These are phyloP conservation scores for Apoda limacodes DNA, from an alignment of 2,888 invertebrate species.

Conservation along the genomic window DNA sequence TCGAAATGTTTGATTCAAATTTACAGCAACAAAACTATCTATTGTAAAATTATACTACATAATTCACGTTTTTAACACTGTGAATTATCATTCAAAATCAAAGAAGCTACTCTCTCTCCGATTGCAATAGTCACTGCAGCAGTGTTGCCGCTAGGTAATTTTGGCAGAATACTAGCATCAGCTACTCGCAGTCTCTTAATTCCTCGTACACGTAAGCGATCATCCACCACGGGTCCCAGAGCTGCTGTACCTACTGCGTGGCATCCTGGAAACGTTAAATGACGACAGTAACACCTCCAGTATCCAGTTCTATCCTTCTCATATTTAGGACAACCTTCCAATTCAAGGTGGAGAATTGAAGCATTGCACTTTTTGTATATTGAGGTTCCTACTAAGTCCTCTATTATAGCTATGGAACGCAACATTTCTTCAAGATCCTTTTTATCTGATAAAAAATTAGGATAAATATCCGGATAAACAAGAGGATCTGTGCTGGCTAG, in stretches of 20 bases:
- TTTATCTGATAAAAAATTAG: constrained; percentile 36
- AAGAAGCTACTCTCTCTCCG: constrained; percentile 36
- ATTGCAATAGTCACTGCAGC: constrained; percentile 34
- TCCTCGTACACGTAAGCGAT: constrained; percentile 31
- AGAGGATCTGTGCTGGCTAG: too few relatives aligned
- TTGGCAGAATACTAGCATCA: constrained; percentile 33
- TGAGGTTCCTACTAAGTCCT: constrained; percentile 25
- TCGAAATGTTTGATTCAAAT: too few relatives aligned
- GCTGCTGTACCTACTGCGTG: constrained; percentile 39
- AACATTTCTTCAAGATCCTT: too few relatives aligned
- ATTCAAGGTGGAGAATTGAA: constrained; percentile 22
- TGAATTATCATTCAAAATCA: too few relatives aligned
- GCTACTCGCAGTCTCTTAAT: constrained; percentile 32
- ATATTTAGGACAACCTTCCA: constrained; percentile 36
- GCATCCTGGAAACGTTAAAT: constrained; percentile 33
- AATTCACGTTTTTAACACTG: too few relatives aligned
- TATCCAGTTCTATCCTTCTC: too few relatives aligned
- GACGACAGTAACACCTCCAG: constrained; percentile 39
- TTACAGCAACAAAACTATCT: too few relatives aligned
- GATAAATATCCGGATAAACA: constrained; percentile 35
- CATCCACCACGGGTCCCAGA: constrained; percentile 35
- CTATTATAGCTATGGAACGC: too few relatives aligned
- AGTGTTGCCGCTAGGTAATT: too few relatives aligned
- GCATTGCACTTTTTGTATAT: constrained; percentile 25
- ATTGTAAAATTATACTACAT: too few relatives aligned